A percentile compares a stretch with the other conserved stretches of the same genome.
phyloP scores from a whole-genome alignment of 2,797 vertebrate species.

The Pempheris klunzingeri region DNA sequence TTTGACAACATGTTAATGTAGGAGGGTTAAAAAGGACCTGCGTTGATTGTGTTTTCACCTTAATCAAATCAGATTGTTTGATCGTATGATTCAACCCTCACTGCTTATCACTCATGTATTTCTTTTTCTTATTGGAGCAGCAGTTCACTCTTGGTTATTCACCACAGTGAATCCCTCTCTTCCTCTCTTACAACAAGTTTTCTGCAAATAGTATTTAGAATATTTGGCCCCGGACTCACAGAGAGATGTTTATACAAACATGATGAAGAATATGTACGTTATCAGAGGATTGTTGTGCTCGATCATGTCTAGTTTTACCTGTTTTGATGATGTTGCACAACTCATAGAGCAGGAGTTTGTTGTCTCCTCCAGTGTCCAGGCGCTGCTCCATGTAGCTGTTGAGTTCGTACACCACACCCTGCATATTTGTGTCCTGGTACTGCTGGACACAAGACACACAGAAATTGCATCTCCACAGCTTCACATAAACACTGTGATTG shows the following conservation, averaged over 20 bases:
- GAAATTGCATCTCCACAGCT: constrained; percentile 58
- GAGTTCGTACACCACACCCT: constrained; percentile 96
- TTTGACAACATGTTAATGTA: background rate
- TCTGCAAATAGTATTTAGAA: constrained; percentile 13
- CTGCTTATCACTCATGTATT: background rate
- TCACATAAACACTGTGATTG: constrained; percentile 35
- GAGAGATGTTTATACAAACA: constrained; percentile 8
- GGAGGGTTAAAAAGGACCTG: background rate
- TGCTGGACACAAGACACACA: constrained; percentile 84
- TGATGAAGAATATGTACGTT: background rate
- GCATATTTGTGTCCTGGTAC: constrained; percentile 98
- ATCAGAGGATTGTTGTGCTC: background rate
- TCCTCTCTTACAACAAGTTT: background rate
- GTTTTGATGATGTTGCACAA: constrained; percentile 96
- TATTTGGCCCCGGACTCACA: constrained; percentile 11
- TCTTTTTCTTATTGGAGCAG: background rate
- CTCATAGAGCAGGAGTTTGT: constrained; percentile 96
- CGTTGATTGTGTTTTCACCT: background rate
- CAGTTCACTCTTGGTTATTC: background rate
- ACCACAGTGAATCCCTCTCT: background rate
- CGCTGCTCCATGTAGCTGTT: constrained; percentile 98
- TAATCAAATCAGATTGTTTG: background rate
- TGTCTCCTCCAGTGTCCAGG: constrained; percentile 94
- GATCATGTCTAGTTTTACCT: constrained; percentile 82
- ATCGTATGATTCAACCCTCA: background rate